Evolutionary conservation across 2,113 vertebrate genomes (phyloP), one percentile per base, ranked within the genome.

Genomic region (Phylloscopus trochiloides): DNA sequence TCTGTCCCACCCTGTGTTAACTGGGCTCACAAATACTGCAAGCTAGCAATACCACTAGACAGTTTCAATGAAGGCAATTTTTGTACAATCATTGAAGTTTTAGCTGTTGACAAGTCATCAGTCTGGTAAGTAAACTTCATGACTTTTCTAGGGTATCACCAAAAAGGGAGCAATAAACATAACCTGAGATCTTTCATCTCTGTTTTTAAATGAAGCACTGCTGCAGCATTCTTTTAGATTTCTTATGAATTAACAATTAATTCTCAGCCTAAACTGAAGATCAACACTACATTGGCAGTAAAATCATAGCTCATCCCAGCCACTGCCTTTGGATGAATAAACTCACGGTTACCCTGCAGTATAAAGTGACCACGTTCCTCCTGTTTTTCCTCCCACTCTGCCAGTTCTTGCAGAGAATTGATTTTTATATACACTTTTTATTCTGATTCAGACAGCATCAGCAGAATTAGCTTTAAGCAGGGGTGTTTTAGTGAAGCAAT

Each of bases 271-370:
- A n/a, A 36, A n/a, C 25, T 86, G 59, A 83, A 9, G 10, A 47
- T 62, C 31, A 52, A 29, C 6, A 31, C 17, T n/a, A 22, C 0
- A 0, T 3, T 74, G 63, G 42, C 42, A 85, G 61, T 68, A 65
- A 90, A 86, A 78, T 45, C 0, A 1, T 3, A 48, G 31, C 19
- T 21, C 36, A 79, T 43, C 0, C 0, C 15, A 59, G 24, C 3
- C 20, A 8, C 22, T 81, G 13, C 47, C 61, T 92, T 79, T 62
- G 29, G 88, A 52, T 18, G 21, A 54, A 59, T 19, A 70, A 42
- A 55, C 36, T 81, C 36, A 61, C 0, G 0, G 18, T 22, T 59
- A 95, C 3, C 25, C 13, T 68, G 68, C 42, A 59, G 75, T 36
- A 51, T 9, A 82, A 65, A 65, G 57, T 1, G 3, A 57, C 19